Base-by-base conservation (phyloP, 2,888 invertebrate species). In the Tetramorium bicarinatum region DNA sequence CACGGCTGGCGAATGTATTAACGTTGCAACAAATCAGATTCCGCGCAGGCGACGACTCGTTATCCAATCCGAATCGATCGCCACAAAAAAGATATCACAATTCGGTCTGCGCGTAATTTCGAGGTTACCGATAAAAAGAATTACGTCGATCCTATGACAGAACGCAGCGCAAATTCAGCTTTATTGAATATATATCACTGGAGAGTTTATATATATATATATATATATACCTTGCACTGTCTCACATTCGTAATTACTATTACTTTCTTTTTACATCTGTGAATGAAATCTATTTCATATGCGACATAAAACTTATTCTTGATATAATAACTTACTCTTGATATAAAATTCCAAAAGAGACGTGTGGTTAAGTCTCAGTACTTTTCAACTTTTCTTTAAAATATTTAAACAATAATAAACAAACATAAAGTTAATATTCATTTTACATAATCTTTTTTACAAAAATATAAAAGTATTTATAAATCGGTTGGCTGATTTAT, bases 11-110 rank as follows among this genome's bases (percentile, higher is more conserved):
- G 72, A 80, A 80, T 80, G 71, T 80, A 80, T 80, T 80, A 80
- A 61, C 79, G 72, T 61, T 72, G 79, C 79, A 72, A 71, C 79
- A 80, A 80, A 80, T 80, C 79, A 80, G 79, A 80, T 80, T 72
- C 25, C 59, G 72, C n/a, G 59, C 72, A 80, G 79, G 79, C 79
- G 79, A 80, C 79, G 79, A 72, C 79, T 80, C 72, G 79, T 80
- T 80, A 80, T 80, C 71, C 79, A 72, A 72, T 80, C 8, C 47
- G 13, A 59, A 80, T 80, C 49, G 59, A 80, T 61, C 13, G 59
- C 72, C 34, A 38, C 79, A 72, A 72, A 80, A 80, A 80, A 25
- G 59, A 80, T 61, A 72, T 71, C 52, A 21, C 47, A 34, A 59
- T 34, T 29, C 29, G 13, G 21, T 75, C 66, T 38, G 66, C 69